Conservation (phyloP, 1,140 invertebrate genomes). For the Neotoxoptera formosana region DNA sequence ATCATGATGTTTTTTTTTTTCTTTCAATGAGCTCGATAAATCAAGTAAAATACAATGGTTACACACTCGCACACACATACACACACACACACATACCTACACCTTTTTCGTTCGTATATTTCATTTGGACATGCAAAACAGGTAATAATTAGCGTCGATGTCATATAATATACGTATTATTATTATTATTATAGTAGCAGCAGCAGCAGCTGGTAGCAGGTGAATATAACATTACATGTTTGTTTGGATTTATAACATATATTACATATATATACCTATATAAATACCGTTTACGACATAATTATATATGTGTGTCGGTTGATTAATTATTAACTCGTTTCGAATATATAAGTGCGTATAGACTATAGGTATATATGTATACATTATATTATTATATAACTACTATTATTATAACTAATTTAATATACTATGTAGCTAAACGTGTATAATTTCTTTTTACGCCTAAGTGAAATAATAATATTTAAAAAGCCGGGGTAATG, state of each 20-base stretch:
- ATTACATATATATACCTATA: no score
- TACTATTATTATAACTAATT: background rate
- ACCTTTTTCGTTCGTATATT: background rate
- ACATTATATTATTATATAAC: background rate
- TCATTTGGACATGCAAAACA: conserved; percentile 26
- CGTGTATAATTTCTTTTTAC: background rate
- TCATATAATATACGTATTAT: conserved; percentile 14
- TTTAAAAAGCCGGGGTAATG: background rate
- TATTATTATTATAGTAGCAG: no score
- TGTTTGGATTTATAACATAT: conserved; percentile 14
- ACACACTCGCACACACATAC: no score
- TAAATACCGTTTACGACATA: background rate
- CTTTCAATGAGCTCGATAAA: background rate
- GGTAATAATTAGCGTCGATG: conserved; percentile 28
- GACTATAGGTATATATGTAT: background rate
- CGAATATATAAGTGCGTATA: background rate
- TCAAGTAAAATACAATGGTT: background rate
- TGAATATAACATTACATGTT: conserved; percentile 30
- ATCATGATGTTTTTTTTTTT: background rate
- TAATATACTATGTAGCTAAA: background rate
- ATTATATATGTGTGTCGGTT: background rate
- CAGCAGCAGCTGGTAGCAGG: background rate
- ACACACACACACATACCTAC: no score
- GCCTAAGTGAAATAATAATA: background rate
- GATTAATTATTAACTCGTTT: conserved; percentile 20